Evolutionary conservation across 2,888 invertebrate genomes (phyloP), one percentile per base, ranked within the genome.

Genomic region (Oegoconia quadripuncta): DNA sequence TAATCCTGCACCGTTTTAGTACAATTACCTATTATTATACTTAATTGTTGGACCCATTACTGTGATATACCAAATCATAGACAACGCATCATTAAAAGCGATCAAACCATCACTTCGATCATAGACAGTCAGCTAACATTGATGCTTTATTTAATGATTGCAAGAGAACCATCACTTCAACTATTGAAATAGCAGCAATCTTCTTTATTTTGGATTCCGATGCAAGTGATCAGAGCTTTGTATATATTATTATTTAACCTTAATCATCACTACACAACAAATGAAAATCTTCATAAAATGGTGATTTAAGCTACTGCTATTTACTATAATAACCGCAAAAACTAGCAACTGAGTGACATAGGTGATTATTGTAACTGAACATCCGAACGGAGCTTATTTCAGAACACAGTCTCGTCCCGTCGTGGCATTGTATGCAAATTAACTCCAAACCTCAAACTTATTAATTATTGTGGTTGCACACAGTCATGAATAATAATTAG

Each of bases 371-470:
- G 50, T 51, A 60, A 55, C 53, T 52, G 49, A 55, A 58, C 52
- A 41, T 45, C 46, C 49, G 49, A 50, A 43, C 52, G 49, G n/a
- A 47, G 55, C 46, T 59, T 64, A 70, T 73, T 73, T 67, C 59
- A 53, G 54, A 74, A 68, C 60, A 48, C 65, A 55, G 55, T 61
- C 70, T 71, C 71, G 73, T 74, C 64, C 68, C 48, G 58, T 54
- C 63, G 55, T 37, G 29, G 65, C 68, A 84, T 86, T 86, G 86
- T 84, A 84, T 86, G 82, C 70, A 73, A 84, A 86, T 84, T 48
- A 55, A 42, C 50, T 59, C 64, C 58, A 59, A 73, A 65, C 73
- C 72, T 79, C 73, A 76, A 83, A 81, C 78, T 84, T 83, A 84
- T 82, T 83, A 84, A 86, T 86, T 82, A 84, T 82, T 80, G 75